These are phyloP conservation scores for Caerostris extrusa DNA, from an alignment of 1,140 invertebrate species.

Conservation along the genomic window DNA sequence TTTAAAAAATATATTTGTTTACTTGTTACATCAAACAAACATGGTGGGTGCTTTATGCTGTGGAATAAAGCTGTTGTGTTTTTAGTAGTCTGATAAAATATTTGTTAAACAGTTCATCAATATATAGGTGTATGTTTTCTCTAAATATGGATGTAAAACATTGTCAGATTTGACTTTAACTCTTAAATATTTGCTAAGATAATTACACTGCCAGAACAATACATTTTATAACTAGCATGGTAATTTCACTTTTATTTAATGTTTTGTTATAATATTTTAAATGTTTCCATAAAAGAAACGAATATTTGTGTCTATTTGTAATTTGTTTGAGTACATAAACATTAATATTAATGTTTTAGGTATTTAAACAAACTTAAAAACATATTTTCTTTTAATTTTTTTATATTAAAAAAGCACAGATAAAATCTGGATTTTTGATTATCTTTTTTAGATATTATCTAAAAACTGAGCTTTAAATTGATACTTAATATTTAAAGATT, in stretches of 20 bases:
- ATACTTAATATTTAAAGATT: slow-evolving; percentile 6
- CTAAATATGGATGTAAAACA: background rate
- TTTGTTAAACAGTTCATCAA: slow-evolving; percentile 47
- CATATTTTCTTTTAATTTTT: background rate
- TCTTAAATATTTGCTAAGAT: background rate
- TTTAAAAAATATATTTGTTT: slow-evolving; percentile 39
- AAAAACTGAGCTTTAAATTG: slow-evolving; percentile 12
- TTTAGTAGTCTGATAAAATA: background rate
- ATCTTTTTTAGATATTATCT: background rate
- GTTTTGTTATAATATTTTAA: background rate
- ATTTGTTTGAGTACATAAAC: too few relatives aligned
- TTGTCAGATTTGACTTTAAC: background rate
- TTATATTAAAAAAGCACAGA: background rate
- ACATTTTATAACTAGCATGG: background rate
- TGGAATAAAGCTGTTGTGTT: background rate
- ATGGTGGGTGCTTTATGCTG: background rate
- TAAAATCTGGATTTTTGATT: background rate
- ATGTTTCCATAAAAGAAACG: background rate
- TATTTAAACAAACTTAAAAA: too few relatives aligned
- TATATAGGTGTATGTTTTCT: slow-evolving; percentile 50
- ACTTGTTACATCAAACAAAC: slow-evolving; percentile 33
- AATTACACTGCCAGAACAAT: background rate
- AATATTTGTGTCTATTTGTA: too few relatives aligned
- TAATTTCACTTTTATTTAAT: background rate
- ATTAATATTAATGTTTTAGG: too few relatives aligned